Percentiles rank a stretch among this genome's conserved stretches.
Conservation (phyloP, 2,888 invertebrate genomes). For the Tanytarsus gracilentus region DNA sequence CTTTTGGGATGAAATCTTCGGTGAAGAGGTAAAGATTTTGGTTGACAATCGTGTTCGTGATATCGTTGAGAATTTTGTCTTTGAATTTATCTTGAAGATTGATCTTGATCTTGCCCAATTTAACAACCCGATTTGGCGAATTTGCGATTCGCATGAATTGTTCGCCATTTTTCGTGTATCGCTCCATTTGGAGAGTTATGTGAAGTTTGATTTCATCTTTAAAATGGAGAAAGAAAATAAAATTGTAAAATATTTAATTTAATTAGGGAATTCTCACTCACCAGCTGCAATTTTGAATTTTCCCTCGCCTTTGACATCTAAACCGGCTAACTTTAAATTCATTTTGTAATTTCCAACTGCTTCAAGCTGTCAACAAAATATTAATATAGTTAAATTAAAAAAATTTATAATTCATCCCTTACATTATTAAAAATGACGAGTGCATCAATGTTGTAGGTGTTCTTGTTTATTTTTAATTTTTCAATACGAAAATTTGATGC, state of each 20-base stretch:
- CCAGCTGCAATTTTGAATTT: neutral
- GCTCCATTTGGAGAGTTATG: neutral
- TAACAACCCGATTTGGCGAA: conserved; percentile 10
- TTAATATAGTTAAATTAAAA: too few relatives aligned
- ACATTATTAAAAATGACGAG: neutral
- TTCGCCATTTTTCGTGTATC: neutral
- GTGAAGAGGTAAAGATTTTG: conserved; percentile 13
- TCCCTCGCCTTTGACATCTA: conserved; percentile 17
- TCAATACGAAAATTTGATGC: conserved; percentile 9
- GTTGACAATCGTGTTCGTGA: conserved; percentile 21
- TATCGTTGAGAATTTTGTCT: conserved; percentile 23
- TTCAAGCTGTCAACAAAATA: too few relatives aligned
- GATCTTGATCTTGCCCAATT: neutral
- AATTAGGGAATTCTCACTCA: neutral
- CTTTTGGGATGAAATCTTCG: neutral
- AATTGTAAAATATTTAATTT: neutral
- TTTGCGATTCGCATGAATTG: conserved; percentile 18
- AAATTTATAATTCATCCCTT: too few relatives aligned
- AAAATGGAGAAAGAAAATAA: too few relatives aligned
- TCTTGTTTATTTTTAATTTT: neutral
- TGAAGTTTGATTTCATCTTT: neutral
- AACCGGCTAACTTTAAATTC: neutral
- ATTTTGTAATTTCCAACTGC: neutral
- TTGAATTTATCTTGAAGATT: conserved; percentile 28
- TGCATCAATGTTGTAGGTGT: neutral